Evolutionary conservation across 2,113 vertebrate species (phyloP).

Genomic region (Neotoma lepida): DNA sequence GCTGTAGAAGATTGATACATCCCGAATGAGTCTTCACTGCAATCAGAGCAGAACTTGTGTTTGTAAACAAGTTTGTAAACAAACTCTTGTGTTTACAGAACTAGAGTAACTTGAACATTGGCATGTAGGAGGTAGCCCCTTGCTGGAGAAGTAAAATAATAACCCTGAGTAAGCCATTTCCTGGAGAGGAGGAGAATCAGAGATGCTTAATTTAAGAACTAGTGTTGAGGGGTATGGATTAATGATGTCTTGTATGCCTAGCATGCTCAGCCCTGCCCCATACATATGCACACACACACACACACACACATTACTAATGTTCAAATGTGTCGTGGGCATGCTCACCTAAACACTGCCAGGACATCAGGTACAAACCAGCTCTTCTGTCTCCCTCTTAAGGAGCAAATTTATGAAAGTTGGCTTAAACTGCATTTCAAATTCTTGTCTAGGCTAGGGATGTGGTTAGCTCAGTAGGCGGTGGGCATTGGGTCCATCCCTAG

Average conservation of each 20-base stretch:
- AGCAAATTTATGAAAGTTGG: neutral
- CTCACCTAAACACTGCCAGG: neutral
- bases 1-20: neutral
- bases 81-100: neutral
- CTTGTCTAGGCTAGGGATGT: neutral
- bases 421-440: neutral
- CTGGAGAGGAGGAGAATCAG: neutral
- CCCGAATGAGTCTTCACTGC: neutral
- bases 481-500: neutral
- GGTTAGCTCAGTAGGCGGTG: neutral
- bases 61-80: too few relatives aligned
- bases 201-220: neutral
- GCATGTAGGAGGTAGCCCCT: neutral
- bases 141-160: constrained; percentile 25
- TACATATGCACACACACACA: neutral
- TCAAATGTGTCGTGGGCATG: neutral
- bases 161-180: neutral
- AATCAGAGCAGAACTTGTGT: neutral
- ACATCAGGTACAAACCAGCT: neutral
- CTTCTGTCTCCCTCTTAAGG: neutral
- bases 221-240: neutral
- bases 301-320: neutral
- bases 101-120: neutral
- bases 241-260: neutral
- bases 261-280: neutral